Conservation (phyloP, 35 echinoderm and acorn worm species). For the Ophioderma brevispina region DNA sequence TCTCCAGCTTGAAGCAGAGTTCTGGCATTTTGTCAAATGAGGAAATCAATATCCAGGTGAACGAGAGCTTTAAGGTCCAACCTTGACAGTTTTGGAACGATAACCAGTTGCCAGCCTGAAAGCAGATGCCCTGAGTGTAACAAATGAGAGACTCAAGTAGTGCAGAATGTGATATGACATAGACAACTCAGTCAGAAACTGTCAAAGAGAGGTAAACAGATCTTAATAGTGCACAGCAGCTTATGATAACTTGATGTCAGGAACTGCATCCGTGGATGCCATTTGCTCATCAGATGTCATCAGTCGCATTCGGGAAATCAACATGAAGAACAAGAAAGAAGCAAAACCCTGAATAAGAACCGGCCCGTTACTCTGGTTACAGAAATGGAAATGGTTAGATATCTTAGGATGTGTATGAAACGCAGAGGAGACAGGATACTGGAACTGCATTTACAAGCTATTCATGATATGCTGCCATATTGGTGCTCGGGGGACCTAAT, state of each 20-base stretch:
- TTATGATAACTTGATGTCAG: slow-evolving; percentile 37
- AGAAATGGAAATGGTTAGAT: slow-evolving; percentile 58
- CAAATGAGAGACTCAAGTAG: background rate
- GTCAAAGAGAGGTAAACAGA: background rate
- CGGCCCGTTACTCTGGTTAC: slow-evolving; percentile 54
- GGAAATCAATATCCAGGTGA: background rate
- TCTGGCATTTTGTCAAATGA: background rate
- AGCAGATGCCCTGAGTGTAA: no score
- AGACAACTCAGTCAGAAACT: background rate
- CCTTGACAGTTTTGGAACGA: background rate
- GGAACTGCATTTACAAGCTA: slow-evolving; percentile 27
- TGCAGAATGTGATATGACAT: no score
- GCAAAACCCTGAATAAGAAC: background rate
- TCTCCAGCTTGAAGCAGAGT: background rate
- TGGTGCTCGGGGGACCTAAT: background rate
- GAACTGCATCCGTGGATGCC: background rate
- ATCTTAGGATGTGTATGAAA: slow-evolving; percentile 16
- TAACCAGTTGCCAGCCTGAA: no score
- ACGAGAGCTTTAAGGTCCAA: background rate
- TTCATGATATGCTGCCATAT: background rate
- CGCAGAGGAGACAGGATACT: slow-evolving; percentile 12
- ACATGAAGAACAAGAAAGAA: background rate
- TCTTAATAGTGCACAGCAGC: background rate
- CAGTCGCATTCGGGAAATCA: background rate
- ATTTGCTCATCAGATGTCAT: background rate